Evolutionary conservation across 2,113 vertebrate species (phyloP), one percentile per base, ranked within the genome.

Genomic region (Cyanoderma ruficeps): DNA sequence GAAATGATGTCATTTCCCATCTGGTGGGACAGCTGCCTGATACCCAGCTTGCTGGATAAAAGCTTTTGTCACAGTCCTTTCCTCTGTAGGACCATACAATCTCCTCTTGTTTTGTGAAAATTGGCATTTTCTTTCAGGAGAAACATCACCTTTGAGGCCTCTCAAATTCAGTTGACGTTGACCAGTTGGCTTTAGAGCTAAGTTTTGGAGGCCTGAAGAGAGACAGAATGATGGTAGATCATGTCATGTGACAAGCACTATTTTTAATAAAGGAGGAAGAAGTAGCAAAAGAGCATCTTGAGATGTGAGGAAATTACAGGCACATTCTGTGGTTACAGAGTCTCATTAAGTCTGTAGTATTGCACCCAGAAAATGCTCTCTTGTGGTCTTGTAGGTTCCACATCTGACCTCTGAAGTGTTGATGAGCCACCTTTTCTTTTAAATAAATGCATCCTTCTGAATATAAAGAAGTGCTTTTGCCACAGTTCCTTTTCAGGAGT

Each of bases 61-160:
- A 69, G 37, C n/a, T 85, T 85, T 88, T 79, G 13, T 61, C 18
- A 9, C 60, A 85, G 70, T 70, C 28, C 42, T 71, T 85, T 75
- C 35, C 33, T 81, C 68, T 57, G 2, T 30, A 59, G 80, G 7
- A 42, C 42, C 10, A 5, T 64, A 19, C 72, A 31, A 11, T 80
- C 27, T 35, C 15, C 9, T 85, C 50, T 81, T 59, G 25, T 61
- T 83, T 88, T 79, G 23, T 67, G 37, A 59, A 86, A 92, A 50
- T 4, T 71, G 30, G 14, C 25, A 35, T 72, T 72, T 84, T 64
- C 35, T 79, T 46, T 13, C 55, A 63, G 47, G 55, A 88, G 68
- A 63, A 93, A 30, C 4, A 24, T 63, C 0, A 13, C 46, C 44
- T 89, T 35, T 0, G 0, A 49, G 49, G 56, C 35, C 10, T 59